These are phyloP conservation scores for Phymorhynchus buccinoides DNA, from an alignment of 1,140 invertebrate species.

Conservation along the genomic window DNA sequence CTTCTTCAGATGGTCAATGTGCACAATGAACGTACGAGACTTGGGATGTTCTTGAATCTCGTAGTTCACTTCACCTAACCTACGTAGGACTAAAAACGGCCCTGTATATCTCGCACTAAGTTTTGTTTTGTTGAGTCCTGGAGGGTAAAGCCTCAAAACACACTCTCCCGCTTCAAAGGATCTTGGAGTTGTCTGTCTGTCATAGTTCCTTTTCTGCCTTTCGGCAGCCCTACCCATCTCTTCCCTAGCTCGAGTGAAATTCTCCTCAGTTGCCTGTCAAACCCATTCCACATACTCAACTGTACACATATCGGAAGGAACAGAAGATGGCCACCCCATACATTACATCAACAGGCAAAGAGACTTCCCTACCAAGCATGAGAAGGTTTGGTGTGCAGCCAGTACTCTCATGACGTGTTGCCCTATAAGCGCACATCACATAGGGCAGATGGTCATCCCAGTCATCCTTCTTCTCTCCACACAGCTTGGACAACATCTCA, in stretches of 20 bases:
- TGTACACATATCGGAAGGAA: too few species aligned
- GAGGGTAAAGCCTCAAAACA: constrained; percentile 18
- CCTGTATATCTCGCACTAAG: not conserved
- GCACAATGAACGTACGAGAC: not conserved
- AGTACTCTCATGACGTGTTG: constrained; percentile 49
- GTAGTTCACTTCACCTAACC: not conserved
- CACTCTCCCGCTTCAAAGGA: not conserved
- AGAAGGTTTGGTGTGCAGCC: constrained; percentile 49
- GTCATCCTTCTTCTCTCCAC: constrained; percentile 43
- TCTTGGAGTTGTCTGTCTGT: not conserved
- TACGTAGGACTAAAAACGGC: not conserved
- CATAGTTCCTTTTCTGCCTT: constrained; percentile 39
- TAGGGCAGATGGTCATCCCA: constrained; percentile 54
- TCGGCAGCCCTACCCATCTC: constrained; percentile 22
- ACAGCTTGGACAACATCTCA: constrained; percentile 55
- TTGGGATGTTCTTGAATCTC: not conserved
- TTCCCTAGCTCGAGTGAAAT: constrained; percentile 12
- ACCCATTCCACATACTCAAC: constrained; percentile 36
- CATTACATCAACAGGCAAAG: constrained; percentile 44
- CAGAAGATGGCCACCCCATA: not conserved
- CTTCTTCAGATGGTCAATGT: not conserved
- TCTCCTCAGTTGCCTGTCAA: constrained; percentile 9
- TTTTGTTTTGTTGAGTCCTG: not conserved
- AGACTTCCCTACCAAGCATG: constrained; percentile 50
- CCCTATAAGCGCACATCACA: constrained; percentile 51